Evolutionary conservation across 2,113 vertebrate species (phyloP).

Genomic region (Cochlearius cochlearius): DNA sequence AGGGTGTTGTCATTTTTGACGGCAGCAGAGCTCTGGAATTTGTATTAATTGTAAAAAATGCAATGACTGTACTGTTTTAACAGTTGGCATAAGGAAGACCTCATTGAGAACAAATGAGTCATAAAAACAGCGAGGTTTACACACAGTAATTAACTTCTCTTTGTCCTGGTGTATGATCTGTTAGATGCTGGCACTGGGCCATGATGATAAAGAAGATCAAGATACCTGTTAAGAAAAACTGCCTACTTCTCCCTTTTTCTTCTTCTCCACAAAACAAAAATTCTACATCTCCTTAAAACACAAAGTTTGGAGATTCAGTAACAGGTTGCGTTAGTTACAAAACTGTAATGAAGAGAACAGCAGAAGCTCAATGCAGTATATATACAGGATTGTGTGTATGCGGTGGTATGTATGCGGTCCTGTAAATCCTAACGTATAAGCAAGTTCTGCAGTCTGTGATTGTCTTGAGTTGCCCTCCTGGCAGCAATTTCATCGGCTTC

Average conservation of each 20-base stretch:
- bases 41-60: conserved; percentile 25
- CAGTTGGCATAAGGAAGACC: background rate
- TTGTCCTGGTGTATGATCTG: conserved; percentile 47
- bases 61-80: conserved; percentile 29
- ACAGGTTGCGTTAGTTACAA: background rate
- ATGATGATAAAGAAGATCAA: background rate
- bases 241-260: background rate
- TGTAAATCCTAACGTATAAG: background rate
- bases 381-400: background rate
- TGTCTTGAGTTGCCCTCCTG: background rate
- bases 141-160: conserved; percentile 43
- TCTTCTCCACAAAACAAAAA: background rate
- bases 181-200: background rate
- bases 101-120: conserved; percentile 52
- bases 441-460: background rate
- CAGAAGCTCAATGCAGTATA: background rate
- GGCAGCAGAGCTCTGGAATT: background rate
- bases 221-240: background rate
- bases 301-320: background rate
- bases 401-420: background rate
- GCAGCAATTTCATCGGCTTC: background rate
- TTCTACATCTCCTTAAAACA: background rate
- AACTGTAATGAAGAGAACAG: background rate
- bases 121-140: conserved; percentile 39
- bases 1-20: conserved; percentile 12